Conservation (phyloP, 2,888 invertebrate species). For the Merodon equestris region DNA sequence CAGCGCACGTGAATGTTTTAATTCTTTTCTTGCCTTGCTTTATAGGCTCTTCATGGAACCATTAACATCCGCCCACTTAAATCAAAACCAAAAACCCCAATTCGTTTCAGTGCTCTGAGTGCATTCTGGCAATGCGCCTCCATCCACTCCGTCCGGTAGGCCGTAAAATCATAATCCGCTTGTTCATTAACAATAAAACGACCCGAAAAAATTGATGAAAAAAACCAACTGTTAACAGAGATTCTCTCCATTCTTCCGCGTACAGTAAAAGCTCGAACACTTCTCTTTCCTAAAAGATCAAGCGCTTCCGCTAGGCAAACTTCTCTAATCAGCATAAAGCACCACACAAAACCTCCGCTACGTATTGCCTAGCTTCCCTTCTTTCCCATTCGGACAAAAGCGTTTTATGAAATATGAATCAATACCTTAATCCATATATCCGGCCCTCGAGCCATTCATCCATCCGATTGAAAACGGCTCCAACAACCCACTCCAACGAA, state of each 20-base stretch:
- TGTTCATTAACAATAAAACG: slow-evolving; percentile 49
- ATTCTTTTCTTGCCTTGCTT: too few relatives aligned
- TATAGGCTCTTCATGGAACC: too few relatives aligned
- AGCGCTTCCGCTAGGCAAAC: too few relatives aligned
- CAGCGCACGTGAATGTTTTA: too few relatives aligned
- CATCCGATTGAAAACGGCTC: slow-evolving; percentile 10
- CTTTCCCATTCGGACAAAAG: neutral
- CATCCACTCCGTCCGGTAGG: neutral
- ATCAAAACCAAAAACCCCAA: slow-evolving; percentile 29
- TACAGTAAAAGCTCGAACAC: neutral
- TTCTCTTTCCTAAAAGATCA: too few relatives aligned
- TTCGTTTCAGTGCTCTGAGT: slow-evolving; percentile 27
- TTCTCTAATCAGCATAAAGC: slow-evolving; percentile 39
- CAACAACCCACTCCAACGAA: slow-evolving; percentile 1
- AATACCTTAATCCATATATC: slow-evolving; percentile 20
- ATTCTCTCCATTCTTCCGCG: neutral
- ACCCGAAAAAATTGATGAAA: slow-evolving; percentile 7
- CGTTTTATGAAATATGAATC: slow-evolving; percentile 22
- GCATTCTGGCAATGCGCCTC: slow-evolving; percentile 17
- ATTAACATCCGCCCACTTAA: slow-evolving; percentile 35
- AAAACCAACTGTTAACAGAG: neutral
- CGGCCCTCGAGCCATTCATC: neutral
- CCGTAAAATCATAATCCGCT: slow-evolving; percentile 44
- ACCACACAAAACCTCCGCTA: slow-evolving; percentile 9
- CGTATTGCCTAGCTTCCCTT: neutral